Percentiles rank a stretch among this genome's conserved stretches.
These are phyloP conservation scores for Pelobates fuscus DNA, from an alignment of 2,113 vertebrate species.

Conservation along the genomic window DNA sequence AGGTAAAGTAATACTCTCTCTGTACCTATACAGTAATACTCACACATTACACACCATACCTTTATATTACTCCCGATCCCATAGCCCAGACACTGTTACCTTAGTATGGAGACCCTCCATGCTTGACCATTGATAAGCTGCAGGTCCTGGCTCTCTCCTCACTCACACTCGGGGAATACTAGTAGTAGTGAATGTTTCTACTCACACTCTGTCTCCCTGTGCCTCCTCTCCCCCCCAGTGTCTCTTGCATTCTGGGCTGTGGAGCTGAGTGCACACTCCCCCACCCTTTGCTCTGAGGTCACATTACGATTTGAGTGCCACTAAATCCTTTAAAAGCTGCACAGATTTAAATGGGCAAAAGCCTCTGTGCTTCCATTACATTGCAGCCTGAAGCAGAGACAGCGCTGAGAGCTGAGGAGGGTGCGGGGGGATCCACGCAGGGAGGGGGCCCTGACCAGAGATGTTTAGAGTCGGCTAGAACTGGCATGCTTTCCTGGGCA, in stretches of 20 bases:
- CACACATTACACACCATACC: too few relatives aligned
- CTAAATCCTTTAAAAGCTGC: conserved; percentile 50
- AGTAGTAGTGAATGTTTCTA: too few relatives aligned
- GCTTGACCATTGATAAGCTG: background rate
- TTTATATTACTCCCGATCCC: too few relatives aligned
- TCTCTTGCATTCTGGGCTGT: background rate
- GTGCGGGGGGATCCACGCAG: background rate
- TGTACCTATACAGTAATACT: too few relatives aligned
- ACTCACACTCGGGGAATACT: too few relatives aligned
- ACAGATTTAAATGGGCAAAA: conserved; percentile 44
- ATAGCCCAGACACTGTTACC: too few relatives aligned
- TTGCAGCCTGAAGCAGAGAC: conserved; percentile 15
- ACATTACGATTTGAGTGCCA: conserved; percentile 49
- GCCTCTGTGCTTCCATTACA: conserved; percentile 46
- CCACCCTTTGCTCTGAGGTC: conserved; percentile 32
- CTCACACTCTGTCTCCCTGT: too few relatives aligned
- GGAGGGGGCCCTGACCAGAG: background rate
- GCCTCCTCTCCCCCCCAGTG: too few relatives aligned
- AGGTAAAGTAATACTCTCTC: too few relatives aligned
- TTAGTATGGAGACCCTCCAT: background rate
- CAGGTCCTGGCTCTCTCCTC: too few relatives aligned
- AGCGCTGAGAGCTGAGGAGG: background rate
- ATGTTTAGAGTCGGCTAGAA: background rate
- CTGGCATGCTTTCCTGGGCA: too few relatives aligned
- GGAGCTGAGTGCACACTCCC: conserved; percentile 22